Conservation (phyloP, 2,888 invertebrate species). For the Scaptomyza parva region DNA sequence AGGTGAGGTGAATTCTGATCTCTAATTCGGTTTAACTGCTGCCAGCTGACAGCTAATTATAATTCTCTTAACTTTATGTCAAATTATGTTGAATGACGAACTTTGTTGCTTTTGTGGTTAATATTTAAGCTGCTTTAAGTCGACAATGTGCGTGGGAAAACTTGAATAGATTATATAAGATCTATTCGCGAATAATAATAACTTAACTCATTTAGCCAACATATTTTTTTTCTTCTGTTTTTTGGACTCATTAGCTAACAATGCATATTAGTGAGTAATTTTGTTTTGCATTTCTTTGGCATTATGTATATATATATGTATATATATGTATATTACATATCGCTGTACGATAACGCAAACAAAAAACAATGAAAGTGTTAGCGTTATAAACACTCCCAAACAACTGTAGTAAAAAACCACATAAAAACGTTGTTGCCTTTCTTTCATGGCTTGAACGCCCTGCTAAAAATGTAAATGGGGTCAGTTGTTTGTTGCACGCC, state of each 20-base stretch:
- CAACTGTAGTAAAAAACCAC: slow-evolving; percentile 3
- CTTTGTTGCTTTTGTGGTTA: slow-evolving; percentile 9
- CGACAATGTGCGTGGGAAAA: slow-evolving; percentile 69
- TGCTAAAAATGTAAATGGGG: slow-evolving; percentile 69
- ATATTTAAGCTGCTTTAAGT: slow-evolving; percentile 54
- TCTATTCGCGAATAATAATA: slow-evolving; percentile 29
- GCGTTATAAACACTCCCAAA: slow-evolving; percentile 56
- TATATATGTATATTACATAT: slow-evolving; percentile 32
- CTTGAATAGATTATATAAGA: slow-evolving; percentile 53
- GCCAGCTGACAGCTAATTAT: slow-evolving; percentile 68
- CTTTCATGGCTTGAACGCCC: slow-evolving; percentile 44
- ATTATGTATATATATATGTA: slow-evolving; percentile 9
- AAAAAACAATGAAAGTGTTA: slow-evolving; percentile 66
- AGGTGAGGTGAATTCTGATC: slow-evolving; percentile 61
- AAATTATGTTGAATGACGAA: slow-evolving; percentile 65
- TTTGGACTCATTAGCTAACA: slow-evolving; percentile 63
- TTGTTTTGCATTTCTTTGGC: slow-evolving; percentile 40
- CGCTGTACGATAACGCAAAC: slow-evolving; percentile 46
- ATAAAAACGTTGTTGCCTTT: slow-evolving; percentile 41
- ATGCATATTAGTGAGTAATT: slow-evolving; percentile 65
- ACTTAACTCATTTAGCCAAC: neutral
- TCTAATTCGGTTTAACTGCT: slow-evolving; percentile 43
- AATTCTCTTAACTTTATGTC: slow-evolving; percentile 59
- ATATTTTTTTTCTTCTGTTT: slow-evolving; percentile 30
- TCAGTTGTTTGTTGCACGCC: slow-evolving; percentile 71